A percentile compares a stretch with the other conserved stretches of the same genome.
Conservation (phyloP, 1,140 invertebrate species). For the Drosophila repletoides region DNA sequence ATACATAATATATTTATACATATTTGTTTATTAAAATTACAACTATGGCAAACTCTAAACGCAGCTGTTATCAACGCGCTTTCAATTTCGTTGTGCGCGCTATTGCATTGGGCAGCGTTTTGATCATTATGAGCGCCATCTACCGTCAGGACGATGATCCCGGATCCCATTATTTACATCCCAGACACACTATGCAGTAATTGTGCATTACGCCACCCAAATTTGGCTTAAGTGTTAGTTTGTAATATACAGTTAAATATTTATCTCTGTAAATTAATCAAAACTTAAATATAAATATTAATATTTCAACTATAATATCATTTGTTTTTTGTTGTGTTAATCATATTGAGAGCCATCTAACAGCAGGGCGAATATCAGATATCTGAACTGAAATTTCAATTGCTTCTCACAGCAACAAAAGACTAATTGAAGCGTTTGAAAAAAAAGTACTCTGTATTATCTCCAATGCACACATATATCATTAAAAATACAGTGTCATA, state of each 20-base stretch:
- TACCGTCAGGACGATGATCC: slow-evolving; percentile 41
- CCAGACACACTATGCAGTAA: slow-evolving; percentile 50
- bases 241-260: not conserved
- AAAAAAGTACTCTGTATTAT: too few species aligned
- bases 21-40: too few species aligned
- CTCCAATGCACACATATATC: too few species aligned
- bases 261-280: not conserved
- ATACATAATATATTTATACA: not conserved
- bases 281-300: not conserved
- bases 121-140: slow-evolving; percentile 55
- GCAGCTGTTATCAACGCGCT: slow-evolving; percentile 6
- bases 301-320: not conserved
- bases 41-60: slow-evolving; percentile 22
- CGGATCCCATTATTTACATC: slow-evolving; percentile 59
- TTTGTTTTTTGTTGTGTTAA: not conserved
- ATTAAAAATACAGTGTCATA: too few species aligned
- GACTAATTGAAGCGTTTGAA: too few species aligned
- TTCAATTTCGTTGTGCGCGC: slow-evolving; percentile 12
- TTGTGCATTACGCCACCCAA: too few species aligned
- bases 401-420: too few species aligned
- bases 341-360: too few species aligned
- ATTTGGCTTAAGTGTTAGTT: not conserved
- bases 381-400: too few species aligned
- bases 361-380: too few species aligned
- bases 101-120: slow-evolving; percentile 30